Evolutionary conservation across 2,797 vertebrate species (phyloP).

Genomic region (Poeciliopsis paucimaculata): DNA sequence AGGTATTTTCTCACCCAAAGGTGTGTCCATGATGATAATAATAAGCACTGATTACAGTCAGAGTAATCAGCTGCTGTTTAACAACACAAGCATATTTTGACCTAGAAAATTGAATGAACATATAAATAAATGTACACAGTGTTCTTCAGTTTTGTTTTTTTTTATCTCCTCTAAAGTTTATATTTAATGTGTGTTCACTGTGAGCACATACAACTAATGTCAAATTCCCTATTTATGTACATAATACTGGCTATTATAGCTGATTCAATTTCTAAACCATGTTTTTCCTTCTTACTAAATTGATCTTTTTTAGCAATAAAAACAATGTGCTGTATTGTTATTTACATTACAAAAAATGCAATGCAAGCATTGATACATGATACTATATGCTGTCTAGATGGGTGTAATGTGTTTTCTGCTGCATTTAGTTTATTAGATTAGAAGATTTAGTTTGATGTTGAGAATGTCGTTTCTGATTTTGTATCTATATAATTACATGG

Average conservation of each 20-base stretch:
- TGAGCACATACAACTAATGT: not conserved
- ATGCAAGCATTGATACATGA: not conserved
- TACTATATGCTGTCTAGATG: not conserved
- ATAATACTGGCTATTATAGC: not conserved
- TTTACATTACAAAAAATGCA: not conserved
- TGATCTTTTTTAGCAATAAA: not conserved
- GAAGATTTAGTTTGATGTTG: slow-evolving; percentile 4
- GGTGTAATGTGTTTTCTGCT: not conserved
- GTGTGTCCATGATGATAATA: not conserved
- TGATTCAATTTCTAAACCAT: not conserved
- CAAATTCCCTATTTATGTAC: not conserved
- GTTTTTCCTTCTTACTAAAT: not conserved
- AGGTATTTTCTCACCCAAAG: not conserved
- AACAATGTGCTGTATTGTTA: slow-evolving; percentile 3
- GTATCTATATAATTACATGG: slow-evolving; percentile 9
- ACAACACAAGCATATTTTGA: not conserved
- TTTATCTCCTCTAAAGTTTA: not conserved
- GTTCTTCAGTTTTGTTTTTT: not conserved
- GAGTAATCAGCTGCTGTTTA: not conserved
- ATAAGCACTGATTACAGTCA: not conserved
- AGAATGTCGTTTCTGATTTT: not conserved
- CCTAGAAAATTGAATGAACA: too few species aligned
- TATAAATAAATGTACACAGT: not conserved
- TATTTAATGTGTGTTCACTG: not conserved
- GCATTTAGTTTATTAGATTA: slow-evolving; percentile 11